Evolutionary conservation across 1,140 invertebrate genomes (phyloP).

Genomic region (Himalopsyche phryganea): DNA sequence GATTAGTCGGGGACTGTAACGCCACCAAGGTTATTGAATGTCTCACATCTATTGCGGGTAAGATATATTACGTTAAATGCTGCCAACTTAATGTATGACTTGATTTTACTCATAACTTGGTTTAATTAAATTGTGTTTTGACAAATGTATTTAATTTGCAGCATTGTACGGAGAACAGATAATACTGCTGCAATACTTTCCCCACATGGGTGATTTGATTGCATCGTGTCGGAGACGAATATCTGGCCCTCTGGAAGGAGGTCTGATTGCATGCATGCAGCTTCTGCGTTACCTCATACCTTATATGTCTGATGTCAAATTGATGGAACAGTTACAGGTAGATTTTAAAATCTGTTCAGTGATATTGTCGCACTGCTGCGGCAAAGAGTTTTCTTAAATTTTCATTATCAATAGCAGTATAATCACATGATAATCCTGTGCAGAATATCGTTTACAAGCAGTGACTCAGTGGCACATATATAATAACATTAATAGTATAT

Average conservation of each 20-base stretch:
- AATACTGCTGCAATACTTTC: conserved; percentile 90
- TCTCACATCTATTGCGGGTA: conserved; percentile 77
- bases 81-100: no score
- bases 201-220: conserved; percentile 83
- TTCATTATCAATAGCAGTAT: no score
- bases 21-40: conserved; percentile 83
- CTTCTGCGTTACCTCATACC: conserved; percentile 77
- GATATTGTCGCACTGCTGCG: no score
- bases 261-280: conserved; percentile 79
- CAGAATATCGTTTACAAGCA: no score
- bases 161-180: conserved; percentile 91
- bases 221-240: conserved; percentile 72
- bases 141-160: conserved; percentile 47
- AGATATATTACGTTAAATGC: no score
- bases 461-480: no score
- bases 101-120: no score
- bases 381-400: no score
- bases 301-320: conserved; percentile 75
- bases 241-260: conserved; percentile 81
- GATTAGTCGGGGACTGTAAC: conserved; percentile 75
- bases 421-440: no score
- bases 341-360: no score
- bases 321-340: conserved; percentile 84
- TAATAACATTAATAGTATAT: no score
- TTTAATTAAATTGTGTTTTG: no score